Conservation (phyloP, 2,888 invertebrate species). For the Cantharis rustica region DNA sequence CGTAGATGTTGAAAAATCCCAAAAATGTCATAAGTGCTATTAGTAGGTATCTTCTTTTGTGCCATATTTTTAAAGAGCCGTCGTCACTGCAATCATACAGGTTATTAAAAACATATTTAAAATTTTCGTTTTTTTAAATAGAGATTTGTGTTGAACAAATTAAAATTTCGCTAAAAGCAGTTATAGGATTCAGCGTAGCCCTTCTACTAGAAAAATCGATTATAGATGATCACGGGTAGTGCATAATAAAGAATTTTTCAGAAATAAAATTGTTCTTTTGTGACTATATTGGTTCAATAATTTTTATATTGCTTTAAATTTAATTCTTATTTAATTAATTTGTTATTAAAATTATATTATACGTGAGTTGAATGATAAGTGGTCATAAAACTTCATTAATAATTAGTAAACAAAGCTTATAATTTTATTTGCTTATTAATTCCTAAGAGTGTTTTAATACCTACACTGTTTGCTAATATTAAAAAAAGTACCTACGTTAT, state of each 20-base stretch:
- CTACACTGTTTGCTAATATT: neutral
- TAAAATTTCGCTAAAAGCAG: too few species aligned
- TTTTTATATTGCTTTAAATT: too few species aligned
- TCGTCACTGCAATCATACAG: conserved; percentile 9
- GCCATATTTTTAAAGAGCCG: conserved; percentile 71
- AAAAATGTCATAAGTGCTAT: conserved; percentile 79
- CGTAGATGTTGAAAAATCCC: conserved; percentile 84
- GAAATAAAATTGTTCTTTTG: too few species aligned
- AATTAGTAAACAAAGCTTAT: neutral
- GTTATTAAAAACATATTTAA: too few species aligned
- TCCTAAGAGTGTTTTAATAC: neutral
- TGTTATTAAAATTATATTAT: neutral
- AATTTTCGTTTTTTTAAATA: too few species aligned
- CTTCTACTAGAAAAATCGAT: too few species aligned
- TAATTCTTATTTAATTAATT: too few species aligned
- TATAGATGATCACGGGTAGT: too few species aligned
- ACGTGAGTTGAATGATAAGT: neutral
- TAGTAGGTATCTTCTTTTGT: conserved; percentile 72
- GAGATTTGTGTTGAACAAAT: too few species aligned
- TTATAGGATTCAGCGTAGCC: too few species aligned
- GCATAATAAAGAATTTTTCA: too few species aligned
- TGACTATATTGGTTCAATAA: too few species aligned
- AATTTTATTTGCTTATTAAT: neutral
- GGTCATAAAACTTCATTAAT: neutral
- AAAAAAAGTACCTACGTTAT: neutral